These are phyloP conservation scores for Hypomecis punctinalis DNA, from an alignment of 2,888 invertebrate species.

Conservation along the genomic window DNA sequence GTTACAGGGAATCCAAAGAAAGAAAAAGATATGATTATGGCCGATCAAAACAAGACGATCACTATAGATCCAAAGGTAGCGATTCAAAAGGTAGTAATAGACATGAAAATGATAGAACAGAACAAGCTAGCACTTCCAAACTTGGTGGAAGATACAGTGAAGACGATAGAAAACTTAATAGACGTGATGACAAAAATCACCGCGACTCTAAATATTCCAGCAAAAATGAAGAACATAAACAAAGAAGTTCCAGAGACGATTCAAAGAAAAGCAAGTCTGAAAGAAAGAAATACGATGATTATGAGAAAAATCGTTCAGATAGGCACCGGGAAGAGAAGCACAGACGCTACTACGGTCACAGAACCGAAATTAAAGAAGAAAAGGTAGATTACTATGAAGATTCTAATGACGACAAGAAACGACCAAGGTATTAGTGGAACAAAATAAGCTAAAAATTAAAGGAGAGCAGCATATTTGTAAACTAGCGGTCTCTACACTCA, in stretches of 20 bases:
- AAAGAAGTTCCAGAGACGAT: constrained; percentile 11
- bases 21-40: constrained; percentile 6
- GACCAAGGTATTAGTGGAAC: constrained; percentile 14
- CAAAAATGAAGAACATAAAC: constrained; percentile 10
- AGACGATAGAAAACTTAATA: not conserved
- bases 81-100: not conserved
- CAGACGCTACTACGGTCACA: constrained; percentile 24
- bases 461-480: too few relatives aligned
- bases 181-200: constrained; percentile 6
- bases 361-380: constrained; percentile 10
- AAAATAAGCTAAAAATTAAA: not conserved
- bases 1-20: constrained; percentile 2
- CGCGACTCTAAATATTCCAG: not conserved
- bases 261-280: constrained; percentile 10
- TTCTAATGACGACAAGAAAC: constrained; percentile 27
- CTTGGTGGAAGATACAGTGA: not conserved
- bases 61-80: not conserved
- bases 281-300: constrained; percentile 5
- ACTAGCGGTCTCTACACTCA: too few relatives aligned
- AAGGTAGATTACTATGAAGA: constrained; percentile 30
- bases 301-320: constrained; percentile 2
- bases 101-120: not conserved
- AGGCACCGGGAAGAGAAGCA: constrained; percentile 28
- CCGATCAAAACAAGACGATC: not conserved
- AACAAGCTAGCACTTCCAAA: constrained; percentile 8